Evolutionary conservation across 2,888 invertebrate species (phyloP), one percentile per base, ranked within the genome.

Genomic region (Aphodius granarius): DNA sequence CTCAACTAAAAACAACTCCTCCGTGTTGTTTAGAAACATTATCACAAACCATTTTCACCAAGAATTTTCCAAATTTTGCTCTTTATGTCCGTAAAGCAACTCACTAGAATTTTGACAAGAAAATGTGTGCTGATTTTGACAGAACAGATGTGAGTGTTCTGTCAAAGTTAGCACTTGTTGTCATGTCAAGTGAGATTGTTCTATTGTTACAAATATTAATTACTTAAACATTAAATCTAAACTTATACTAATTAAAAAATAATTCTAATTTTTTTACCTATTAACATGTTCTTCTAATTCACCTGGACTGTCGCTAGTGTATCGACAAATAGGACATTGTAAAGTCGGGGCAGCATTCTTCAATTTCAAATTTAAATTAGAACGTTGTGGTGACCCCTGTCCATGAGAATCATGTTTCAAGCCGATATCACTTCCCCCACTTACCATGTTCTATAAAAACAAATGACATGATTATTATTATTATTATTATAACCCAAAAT

Each of bases 241-340:
- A n/a, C n/a, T n/a, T n/a, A n/a, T n/a, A n/a, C n/a, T n/a, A n/a
- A n/a, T n/a, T n/a, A n/a, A n/a, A n/a, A n/a, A n/a, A n/a, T n/a
- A n/a, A n/a, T n/a, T n/a, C n/a, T n/a, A n/a, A 19, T 16, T 66
- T 66, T 3, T 66, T 66, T n/a, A 87, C 87, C 87, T 85, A 86
- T 95, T 95, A 84, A 95, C 93, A 86, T 95, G 95, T 85, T 95
- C 94, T 84, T 95, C 94, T 79, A 95, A 88, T 82, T 92, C 91
- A 78, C 90, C 88, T 0, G 94, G 93, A 87, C 92, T 93, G 85
- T 91, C 91, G 83, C 94, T 94, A 77, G 90, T 92, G 83, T 93
- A 94, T 82, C 92, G 92, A 86, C 95, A 95, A 86, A 95, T 89
- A 68, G 94, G 93, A 86, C 95, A 95, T 88, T 93, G 86, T 72